Conservation (phyloP, 2,113 vertebrate genomes). For the Triplophysa siluroides region DNA sequence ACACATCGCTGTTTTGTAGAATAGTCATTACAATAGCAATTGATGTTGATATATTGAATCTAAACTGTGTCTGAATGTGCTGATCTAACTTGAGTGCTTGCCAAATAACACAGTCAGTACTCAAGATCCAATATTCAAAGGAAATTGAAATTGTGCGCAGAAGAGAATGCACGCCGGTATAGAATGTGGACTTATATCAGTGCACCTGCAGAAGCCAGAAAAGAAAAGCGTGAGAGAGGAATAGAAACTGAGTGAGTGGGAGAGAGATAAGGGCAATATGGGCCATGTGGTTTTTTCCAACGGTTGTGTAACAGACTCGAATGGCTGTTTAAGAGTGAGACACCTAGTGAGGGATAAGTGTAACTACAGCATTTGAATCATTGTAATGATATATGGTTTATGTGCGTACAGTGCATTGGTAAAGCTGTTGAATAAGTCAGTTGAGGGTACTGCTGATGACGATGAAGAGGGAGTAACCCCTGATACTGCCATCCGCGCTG, state of each 20-base stretch:
- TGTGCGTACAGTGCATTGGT: conserved; percentile 84
- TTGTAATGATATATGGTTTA: conserved; percentile 54
- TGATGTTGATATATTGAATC: too few relatives aligned
- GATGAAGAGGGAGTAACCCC: conserved; percentile 98
- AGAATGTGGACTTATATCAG: neutral
- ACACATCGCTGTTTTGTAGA: too few relatives aligned
- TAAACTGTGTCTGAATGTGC: too few relatives aligned
- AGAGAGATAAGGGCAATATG: conserved; percentile 23
- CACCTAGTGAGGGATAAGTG: conserved; percentile 65
- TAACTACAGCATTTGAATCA: conserved; percentile 59
- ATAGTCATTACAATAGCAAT: too few relatives aligned
- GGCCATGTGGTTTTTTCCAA: conserved; percentile 19
- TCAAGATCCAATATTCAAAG: neutral
- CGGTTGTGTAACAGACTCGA: conserved; percentile 58
- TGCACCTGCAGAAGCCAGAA: conserved; percentile 24
- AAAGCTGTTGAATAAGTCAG: conserved; percentile 97
- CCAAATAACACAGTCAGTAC: neutral
- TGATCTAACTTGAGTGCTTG: neutral
- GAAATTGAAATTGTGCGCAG: conserved; percentile 1
- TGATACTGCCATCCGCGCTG: conserved; percentile 95
- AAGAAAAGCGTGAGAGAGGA: neutral
- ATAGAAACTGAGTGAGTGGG: conserved; percentile 23
- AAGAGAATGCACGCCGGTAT: neutral
- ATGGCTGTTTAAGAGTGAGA: conserved; percentile 63
- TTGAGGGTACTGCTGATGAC: conserved; percentile 96